Conservation (phyloP, 1,140 invertebrate species). For the Gryon sp. region DNA sequence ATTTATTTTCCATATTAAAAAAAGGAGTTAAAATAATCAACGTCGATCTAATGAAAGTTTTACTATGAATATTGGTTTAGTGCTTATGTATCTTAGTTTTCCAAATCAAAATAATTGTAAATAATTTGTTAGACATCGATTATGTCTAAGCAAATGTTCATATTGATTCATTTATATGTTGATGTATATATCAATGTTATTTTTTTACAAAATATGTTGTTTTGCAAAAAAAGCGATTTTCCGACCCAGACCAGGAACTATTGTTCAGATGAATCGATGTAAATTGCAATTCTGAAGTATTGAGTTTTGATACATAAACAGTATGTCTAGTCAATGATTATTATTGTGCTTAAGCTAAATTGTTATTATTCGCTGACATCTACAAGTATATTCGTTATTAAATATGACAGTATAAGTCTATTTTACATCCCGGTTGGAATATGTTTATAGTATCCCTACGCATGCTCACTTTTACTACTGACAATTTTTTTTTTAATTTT, state of each 20-base stretch:
- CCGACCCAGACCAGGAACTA: slow-evolving; percentile 57
- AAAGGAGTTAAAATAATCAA: too few relatives aligned
- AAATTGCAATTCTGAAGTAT: slow-evolving; percentile 48
- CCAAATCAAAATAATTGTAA: too few relatives aligned
- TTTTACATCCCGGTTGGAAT: slow-evolving; percentile 49
- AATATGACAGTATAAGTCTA: slow-evolving; percentile 55
- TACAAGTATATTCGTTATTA: slow-evolving; percentile 50
- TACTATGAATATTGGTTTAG: too few relatives aligned
- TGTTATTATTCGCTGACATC: slow-evolving; percentile 43
- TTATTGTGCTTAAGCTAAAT: slow-evolving; percentile 53
- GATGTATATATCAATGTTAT: too few relatives aligned
- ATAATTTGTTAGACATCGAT: too few relatives aligned
- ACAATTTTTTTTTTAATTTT: slow-evolving; percentile 21
- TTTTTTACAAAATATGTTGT: slow-evolving; percentile 35
- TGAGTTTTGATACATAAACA: slow-evolving; percentile 49
- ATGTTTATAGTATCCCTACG: slow-evolving; percentile 46
- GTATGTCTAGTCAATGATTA: slow-evolving; percentile 50
- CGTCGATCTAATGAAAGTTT: too few relatives aligned
- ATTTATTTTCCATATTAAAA: too few relatives aligned
- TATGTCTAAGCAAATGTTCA: too few relatives aligned
- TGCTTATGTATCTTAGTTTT: too few relatives aligned
- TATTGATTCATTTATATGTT: too few relatives aligned
- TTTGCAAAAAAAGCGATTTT: slow-evolving; percentile 35
- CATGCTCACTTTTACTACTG: slow-evolving; percentile 50
- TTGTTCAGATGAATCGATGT: slow-evolving; percentile 53